phyloP scores from a whole-genome alignment of 2,113 vertebrate species.

The Chaetorhynchus papuensis region DNA sequence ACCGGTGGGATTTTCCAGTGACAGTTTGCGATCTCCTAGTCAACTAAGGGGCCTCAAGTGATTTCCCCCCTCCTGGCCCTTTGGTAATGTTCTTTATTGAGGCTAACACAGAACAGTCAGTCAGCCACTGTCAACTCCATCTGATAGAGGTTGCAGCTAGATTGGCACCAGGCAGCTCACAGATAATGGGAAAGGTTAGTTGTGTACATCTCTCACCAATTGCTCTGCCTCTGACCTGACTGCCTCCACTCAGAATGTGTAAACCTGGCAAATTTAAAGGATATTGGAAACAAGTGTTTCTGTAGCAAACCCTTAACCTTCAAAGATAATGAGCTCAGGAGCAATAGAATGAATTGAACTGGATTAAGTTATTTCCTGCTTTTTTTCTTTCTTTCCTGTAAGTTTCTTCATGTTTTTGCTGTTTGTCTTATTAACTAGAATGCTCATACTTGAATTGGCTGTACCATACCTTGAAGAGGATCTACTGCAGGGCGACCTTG shows the following conservation, averaged over 20 bases:
- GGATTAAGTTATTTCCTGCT: neutral
- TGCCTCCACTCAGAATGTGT: neutral
- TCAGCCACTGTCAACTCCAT: slow-evolving; percentile 37
- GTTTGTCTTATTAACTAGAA: neutral
- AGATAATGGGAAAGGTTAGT: slow-evolving; percentile 55
- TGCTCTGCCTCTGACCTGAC: slow-evolving; percentile 26
- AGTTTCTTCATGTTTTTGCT: neutral
- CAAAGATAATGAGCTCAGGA: neutral
- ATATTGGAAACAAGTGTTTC: neutral
- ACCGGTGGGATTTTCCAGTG: neutral
- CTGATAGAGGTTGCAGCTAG: slow-evolving; percentile 12
- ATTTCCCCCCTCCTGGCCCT: neutral
- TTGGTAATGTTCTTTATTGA: slow-evolving; percentile 27
- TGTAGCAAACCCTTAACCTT: neutral
- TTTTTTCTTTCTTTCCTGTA: neutral
- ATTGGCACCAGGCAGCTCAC: slow-evolving; percentile 3
- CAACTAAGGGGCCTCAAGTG: neutral
- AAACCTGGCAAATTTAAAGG: slow-evolving; percentile 17
- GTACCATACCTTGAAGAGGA: slow-evolving; percentile 87
- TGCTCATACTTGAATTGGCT: neutral
- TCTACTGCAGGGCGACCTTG: slow-evolving; percentile 89
- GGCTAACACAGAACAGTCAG: slow-evolving; percentile 9
- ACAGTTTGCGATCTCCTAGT: neutral
- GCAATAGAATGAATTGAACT: neutral
- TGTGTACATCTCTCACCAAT: slow-evolving; percentile 39